phyloP scores from a whole-genome alignment of 2,888 invertebrate species.

The Cheilosia urbana region DNA sequence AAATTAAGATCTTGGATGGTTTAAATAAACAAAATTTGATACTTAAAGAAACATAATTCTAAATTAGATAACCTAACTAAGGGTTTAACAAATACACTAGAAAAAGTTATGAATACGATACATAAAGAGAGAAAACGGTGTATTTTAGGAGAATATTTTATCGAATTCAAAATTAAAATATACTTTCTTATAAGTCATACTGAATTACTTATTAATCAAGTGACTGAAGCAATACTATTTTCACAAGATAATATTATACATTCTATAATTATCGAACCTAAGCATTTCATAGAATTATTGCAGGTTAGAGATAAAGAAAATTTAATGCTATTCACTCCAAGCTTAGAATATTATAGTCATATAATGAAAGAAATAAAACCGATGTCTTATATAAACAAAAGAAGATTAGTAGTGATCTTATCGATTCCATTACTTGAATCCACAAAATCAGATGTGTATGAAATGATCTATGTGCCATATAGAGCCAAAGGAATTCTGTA shows the following conservation, averaged over 20 bases:
- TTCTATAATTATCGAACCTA: constrained; percentile 14
- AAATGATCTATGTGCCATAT: no score
- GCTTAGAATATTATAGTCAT: not conserved
- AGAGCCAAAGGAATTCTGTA: no score
- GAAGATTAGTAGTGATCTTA: constrained; percentile 3
- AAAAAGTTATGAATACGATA: not conserved
- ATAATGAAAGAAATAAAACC: not conserved
- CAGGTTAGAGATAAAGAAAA: not conserved
- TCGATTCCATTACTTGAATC: not conserved
- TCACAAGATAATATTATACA: constrained; percentile 10
- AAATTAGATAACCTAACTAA: constrained; percentile 14
- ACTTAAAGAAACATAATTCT: no score
- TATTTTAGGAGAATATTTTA: no score
- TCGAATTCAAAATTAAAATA: not conserved
- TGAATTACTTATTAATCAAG: constrained; percentile 4
- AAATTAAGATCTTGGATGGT: no score
- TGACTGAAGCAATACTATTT: constrained; percentile 3
- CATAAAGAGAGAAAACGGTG: not conserved
- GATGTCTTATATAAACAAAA: not conserved
- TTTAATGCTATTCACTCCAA: constrained; percentile 10
- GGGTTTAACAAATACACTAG: not conserved
- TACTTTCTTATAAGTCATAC: constrained; percentile 10
- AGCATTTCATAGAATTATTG: constrained; percentile 3
- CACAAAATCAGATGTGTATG: constrained; percentile 1
- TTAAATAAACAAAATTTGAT: no score